phyloP scores from a whole-genome alignment of 2,888 invertebrate genomes.

The Agriopis marginaria region DNA sequence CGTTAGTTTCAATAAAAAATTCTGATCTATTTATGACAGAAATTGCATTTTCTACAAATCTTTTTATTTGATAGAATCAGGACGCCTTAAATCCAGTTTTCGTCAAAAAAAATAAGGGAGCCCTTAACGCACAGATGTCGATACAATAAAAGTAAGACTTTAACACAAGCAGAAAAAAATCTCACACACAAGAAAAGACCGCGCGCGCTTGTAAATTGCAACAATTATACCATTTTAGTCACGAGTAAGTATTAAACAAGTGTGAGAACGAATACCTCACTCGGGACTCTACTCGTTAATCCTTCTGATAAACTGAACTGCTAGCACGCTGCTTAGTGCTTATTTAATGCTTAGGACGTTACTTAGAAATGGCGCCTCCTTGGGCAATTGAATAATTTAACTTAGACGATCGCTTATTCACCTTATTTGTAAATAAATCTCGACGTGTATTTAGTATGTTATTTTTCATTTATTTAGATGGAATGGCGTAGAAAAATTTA shows the following conservation, averaged over 20 bases:
- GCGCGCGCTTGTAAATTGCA: slow-evolving; percentile 8
- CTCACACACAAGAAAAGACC: slow-evolving; percentile 16
- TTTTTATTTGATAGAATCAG: too few species aligned
- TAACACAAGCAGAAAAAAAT: neutral
- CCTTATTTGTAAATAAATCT: too few species aligned
- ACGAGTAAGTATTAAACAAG: slow-evolving; percentile 11
- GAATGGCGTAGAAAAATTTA: too few species aligned
- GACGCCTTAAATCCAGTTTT: too few species aligned
- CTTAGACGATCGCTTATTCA: neutral
- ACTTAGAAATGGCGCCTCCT: slow-evolving; percentile 25
- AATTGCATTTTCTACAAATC: too few species aligned
- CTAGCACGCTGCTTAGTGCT: slow-evolving; percentile 18
- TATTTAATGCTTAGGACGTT: slow-evolving; percentile 13
- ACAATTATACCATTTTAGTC: slow-evolving; percentile 32
- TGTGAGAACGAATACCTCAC: slow-evolving; percentile 38
- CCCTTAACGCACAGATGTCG: neutral
- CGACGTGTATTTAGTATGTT: too few species aligned
- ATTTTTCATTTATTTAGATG: too few species aligned
- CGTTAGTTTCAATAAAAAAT: too few species aligned
- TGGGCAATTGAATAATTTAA: slow-evolving; percentile 1
- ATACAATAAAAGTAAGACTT: neutral
- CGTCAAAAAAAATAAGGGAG: too few species aligned
- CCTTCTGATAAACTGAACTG: slow-evolving; percentile 41
- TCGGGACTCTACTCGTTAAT: slow-evolving; percentile 34
- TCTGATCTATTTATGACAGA: too few species aligned